phyloP scores from a whole-genome alignment of 2,797 vertebrate genomes.

The Helarctos malayanus region DNA sequence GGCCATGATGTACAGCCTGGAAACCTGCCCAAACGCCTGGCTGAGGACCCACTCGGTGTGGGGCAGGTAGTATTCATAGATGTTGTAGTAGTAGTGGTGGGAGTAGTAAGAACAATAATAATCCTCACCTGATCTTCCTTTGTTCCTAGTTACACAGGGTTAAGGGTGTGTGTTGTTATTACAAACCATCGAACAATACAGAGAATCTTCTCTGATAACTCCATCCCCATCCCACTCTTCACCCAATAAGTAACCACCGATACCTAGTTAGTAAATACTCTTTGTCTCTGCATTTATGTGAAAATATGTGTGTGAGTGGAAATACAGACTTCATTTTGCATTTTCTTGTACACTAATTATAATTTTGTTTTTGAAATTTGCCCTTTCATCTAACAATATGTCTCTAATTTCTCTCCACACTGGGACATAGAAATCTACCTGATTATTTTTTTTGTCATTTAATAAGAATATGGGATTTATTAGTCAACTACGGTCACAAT shows the following conservation, averaged over 20 bases:
- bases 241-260: not conserved
- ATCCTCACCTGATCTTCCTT: not conserved
- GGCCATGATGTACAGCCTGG: slow-evolving; percentile 93
- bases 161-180: not conserved
- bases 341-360: not conserved
- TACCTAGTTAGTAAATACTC: not conserved
- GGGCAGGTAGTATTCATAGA: slow-evolving; percentile 92
- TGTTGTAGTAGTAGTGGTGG: no score
- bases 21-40: slow-evolving; percentile 91
- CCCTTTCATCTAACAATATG: not conserved
- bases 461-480: slow-evolving; percentile 69
- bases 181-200: not conserved
- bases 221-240: not conserved
- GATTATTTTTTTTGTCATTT: not conserved
- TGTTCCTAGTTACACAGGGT: not conserved
- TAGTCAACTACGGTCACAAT: slow-evolving; percentile 91
- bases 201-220: not conserved
- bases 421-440: not conserved
- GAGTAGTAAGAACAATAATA: not conserved
- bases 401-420: not conserved
- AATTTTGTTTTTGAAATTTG: not conserved
- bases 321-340: not conserved
- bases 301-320: not conserved
- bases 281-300: not conserved
- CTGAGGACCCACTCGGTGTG: slow-evolving; percentile 92